A percentile compares a stretch with the other conserved stretches of the same genome.
Conservation (phyloP, 2,888 invertebrate genomes). For the Drosophila eohydei region DNA sequence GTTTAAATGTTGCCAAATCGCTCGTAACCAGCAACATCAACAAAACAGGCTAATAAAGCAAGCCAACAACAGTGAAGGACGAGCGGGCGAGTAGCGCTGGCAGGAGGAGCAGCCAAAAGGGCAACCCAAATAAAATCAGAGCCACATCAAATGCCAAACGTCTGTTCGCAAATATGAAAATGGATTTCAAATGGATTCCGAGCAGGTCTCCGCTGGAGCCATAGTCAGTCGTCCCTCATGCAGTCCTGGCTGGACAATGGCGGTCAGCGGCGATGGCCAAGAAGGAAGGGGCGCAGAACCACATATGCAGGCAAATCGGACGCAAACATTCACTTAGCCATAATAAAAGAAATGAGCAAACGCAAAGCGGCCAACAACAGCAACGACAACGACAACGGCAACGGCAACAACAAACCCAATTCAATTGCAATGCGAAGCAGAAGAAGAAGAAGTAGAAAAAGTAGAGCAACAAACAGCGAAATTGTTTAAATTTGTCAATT, state of each 20-base stretch:
- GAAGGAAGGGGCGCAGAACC: not conserved
- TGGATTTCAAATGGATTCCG: conserved; percentile 38
- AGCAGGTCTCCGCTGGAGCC: conserved; percentile 5
- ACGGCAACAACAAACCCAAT: conserved; percentile 52
- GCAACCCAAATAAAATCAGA: conserved; percentile 66
- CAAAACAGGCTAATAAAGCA: conserved; percentile 59
- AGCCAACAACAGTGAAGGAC: conserved; percentile 10
- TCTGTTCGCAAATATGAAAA: conserved; percentile 61
- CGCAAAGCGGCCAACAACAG: conserved; percentile 35
- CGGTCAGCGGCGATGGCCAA: not conserved
- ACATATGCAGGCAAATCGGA: conserved; percentile 55
- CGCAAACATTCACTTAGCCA: conserved; percentile 66
- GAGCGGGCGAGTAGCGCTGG: not conserved
- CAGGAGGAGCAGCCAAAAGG: conserved; percentile 15
- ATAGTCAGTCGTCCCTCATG: not conserved
- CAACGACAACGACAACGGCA: conserved; percentile 49
- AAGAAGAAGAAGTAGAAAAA: not conserved
- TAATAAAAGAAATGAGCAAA: conserved; percentile 63
- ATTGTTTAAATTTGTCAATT: conserved; percentile 38
- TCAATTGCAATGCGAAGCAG: conserved; percentile 42
- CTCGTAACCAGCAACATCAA: conserved; percentile 26
- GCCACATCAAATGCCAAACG: conserved; percentile 54
- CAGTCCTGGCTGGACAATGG: conserved; percentile 23
- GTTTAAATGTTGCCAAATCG: conserved; percentile 54
- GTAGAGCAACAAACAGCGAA: conserved; percentile 10